These are phyloP conservation scores for Cataglyphis livida DNA, from an alignment of 2,888 invertebrate genomes.

Conservation along the genomic window DNA sequence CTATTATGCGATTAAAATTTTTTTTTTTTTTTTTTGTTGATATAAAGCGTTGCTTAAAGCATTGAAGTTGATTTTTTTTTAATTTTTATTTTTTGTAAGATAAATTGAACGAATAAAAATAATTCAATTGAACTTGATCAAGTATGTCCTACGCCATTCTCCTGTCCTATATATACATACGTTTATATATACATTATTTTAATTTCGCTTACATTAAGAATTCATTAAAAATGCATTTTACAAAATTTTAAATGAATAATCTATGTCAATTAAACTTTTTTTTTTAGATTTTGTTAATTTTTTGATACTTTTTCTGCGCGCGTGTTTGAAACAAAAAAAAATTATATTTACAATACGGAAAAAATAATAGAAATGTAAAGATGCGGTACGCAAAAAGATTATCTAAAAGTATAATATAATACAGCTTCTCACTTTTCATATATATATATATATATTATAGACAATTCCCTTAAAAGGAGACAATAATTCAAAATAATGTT, in stretches of 20 bases:
- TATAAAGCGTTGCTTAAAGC: not conserved
- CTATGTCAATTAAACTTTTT: not conserved
- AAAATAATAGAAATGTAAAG: not conserved
- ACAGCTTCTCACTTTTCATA: too few species aligned
- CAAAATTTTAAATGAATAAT: not conserved
- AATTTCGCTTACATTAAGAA: not conserved
- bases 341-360: not conserved
- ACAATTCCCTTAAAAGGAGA: not conserved
- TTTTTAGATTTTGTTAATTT: not conserved
- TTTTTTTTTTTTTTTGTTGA: not conserved
- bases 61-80: not conserved
- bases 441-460: not conserved
- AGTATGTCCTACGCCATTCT: not conserved
- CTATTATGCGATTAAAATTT: not conserved
- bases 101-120: conserved; percentile 17
- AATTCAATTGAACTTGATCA: not conserved
- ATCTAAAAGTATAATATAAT: too few species aligned
- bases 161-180: not conserved
- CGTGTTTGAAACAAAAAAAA: not conserved
- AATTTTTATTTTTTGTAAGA: not conserved
- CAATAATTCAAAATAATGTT: not conserved
- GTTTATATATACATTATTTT: not conserved
- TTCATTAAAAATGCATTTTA: not conserved
- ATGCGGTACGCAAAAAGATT: too few species aligned
- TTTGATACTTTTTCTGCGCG: not conserved